Evolutionary conservation across 2,797 vertebrate species (phyloP).

Genomic region (Protosalanx chinensis): DNA sequence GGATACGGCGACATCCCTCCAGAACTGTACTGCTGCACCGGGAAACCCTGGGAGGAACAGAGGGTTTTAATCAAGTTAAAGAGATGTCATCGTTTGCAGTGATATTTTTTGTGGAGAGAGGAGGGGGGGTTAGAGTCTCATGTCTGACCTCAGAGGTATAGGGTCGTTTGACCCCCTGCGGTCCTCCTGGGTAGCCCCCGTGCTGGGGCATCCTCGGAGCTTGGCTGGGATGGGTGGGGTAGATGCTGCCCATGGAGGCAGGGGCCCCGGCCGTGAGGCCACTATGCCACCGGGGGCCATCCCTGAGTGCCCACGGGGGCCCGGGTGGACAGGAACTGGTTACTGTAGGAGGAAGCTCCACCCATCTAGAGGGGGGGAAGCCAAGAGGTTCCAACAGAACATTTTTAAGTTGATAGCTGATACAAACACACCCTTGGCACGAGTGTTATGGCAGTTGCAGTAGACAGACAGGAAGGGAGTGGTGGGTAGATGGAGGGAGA

Average conservation of each 20-base stretch:
- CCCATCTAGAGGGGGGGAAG: conserved; percentile 74
- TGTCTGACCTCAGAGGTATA: conserved; percentile 83
- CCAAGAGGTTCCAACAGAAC: neutral
- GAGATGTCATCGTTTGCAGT: too few species aligned
- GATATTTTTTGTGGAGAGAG: too few species aligned
- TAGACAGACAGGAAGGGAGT: neutral
- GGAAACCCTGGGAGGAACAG: conserved; percentile 60
- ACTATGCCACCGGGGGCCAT: conserved; percentile 80
- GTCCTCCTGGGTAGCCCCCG: conserved; percentile 74
- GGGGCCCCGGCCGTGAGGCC: conserved; percentile 70
- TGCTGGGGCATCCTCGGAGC: conserved; percentile 86
- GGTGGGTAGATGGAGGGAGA: neutral
- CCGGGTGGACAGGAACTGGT: conserved; percentile 88
- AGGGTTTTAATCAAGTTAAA: too few species aligned
- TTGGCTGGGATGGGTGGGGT: conserved; percentile 67
- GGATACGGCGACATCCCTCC: conserved; percentile 71
- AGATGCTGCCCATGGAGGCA: conserved; percentile 71
- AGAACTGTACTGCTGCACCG: conserved; percentile 69
- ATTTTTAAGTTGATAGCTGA: neutral
- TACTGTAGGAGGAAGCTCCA: conserved; percentile 84
- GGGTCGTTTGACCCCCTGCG: conserved; percentile 84
- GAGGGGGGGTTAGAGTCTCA: neutral
- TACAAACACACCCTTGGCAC: neutral
- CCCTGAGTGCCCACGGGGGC: conserved; percentile 79
- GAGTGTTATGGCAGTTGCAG: neutral